These are phyloP conservation scores for Galaxias olidus DNA, from an alignment of 2,797 vertebrate species.

Conservation along the genomic window DNA sequence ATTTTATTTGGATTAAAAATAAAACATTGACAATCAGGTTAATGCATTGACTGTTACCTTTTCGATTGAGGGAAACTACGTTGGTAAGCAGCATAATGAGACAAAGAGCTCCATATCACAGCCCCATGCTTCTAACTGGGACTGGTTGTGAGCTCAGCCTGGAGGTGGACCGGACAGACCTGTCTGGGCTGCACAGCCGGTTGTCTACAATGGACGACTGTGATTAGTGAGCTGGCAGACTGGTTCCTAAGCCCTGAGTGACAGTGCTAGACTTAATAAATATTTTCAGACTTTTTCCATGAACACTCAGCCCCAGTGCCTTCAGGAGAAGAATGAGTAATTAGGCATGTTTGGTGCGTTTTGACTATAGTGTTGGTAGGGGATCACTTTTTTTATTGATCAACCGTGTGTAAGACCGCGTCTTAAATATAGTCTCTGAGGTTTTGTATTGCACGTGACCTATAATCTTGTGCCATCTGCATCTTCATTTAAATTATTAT, in stretches of 20 bases:
- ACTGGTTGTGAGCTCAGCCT: slow-evolving; percentile 31
- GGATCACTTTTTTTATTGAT: neutral
- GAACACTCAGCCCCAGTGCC: neutral
- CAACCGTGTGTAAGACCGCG: too few species aligned
- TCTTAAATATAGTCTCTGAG: too few species aligned
- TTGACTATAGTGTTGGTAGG: neutral
- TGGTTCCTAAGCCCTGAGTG: slow-evolving; percentile 65
- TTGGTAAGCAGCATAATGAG: too few species aligned
- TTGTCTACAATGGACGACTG: slow-evolving; percentile 67
- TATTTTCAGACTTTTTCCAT: too few species aligned
- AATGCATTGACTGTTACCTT: too few species aligned
- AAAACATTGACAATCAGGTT: too few species aligned
- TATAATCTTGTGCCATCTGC: neutral
- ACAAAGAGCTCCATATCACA: too few species aligned
- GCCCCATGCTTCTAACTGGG: neutral
- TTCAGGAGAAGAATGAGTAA: slow-evolving; percentile 27
- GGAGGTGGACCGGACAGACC: slow-evolving; percentile 53
- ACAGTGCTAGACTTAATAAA: too few species aligned
- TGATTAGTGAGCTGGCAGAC: slow-evolving; percentile 67
- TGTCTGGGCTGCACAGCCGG: slow-evolving; percentile 74
- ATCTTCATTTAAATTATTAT: too few species aligned
- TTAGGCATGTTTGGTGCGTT: neutral
- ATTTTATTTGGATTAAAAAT: too few species aligned
- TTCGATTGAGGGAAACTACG: too few species aligned
- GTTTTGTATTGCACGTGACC: neutral